These are phyloP conservation scores for Ceratina calcarata DNA, from an alignment of 1,140 invertebrate genomes.

Conservation along the genomic window DNA sequence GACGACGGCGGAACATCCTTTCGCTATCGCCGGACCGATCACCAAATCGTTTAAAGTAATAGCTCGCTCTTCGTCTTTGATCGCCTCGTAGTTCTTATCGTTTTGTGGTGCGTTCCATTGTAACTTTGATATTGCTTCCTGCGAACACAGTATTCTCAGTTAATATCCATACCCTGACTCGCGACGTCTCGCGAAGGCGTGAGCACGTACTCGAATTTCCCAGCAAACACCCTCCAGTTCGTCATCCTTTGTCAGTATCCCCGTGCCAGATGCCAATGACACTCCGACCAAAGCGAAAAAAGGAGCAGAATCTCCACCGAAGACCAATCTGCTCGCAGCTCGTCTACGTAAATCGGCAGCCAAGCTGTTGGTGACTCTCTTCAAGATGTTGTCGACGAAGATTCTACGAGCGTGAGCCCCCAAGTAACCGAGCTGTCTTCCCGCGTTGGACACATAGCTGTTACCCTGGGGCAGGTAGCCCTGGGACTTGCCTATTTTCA, in stretches of 20 bases:
- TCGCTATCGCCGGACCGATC: conserved; percentile 87
- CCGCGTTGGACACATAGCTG: conserved; percentile 67
- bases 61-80: conserved; percentile 68
- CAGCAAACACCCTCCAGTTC: conserved; percentile 89
- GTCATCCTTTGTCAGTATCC: conserved; percentile 89
- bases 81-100: conserved; percentile 79
- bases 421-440: conserved; percentile 79
- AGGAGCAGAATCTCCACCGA: conserved; percentile 85
- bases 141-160: not conserved
- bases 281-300: conserved; percentile 89
- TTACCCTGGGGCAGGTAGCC: conserved; percentile 71
- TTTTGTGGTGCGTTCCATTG: conserved; percentile 81
- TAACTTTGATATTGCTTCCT: conserved; percentile 84
- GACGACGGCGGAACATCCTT: conserved; percentile 91
- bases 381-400: conserved; percentile 86
- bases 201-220: conserved; percentile 85
- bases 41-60: conserved; percentile 83
- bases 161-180: too few relatives aligned
- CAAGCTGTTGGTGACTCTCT: conserved; percentile 84
- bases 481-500: conserved; percentile 73
- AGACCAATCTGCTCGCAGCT: conserved; percentile 84
- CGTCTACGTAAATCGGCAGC: conserved; percentile 83
- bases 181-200: not conserved
- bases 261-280: conserved; percentile 86
- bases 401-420: conserved; percentile 84